Evolutionary conservation across 1,140 invertebrate genomes (phyloP).

Genomic region (Drosophila triauraria): DNA sequence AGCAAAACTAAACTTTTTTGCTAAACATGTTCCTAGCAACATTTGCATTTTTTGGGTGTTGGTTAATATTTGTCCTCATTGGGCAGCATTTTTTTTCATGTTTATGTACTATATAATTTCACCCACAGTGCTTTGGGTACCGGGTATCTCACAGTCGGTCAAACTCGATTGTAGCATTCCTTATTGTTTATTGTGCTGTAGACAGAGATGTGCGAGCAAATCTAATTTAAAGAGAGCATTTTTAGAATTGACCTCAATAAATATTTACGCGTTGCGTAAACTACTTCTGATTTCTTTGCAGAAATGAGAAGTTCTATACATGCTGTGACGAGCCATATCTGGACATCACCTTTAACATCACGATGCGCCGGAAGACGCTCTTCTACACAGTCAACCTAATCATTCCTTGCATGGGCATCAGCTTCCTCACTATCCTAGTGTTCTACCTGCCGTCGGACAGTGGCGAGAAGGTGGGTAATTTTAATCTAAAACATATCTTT

Average conservation of each 20-base stretch:
- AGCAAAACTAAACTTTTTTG: no score
- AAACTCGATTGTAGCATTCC: no score
- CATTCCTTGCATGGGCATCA: slow-evolving; percentile 98
- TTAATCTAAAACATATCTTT: background rate
- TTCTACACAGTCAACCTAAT: slow-evolving; percentile 99
- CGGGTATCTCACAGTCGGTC: no score
- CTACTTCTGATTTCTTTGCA: slow-evolving; percentile 83
- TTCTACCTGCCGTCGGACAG: slow-evolving; percentile 99
- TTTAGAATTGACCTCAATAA: slow-evolving; percentile 46
- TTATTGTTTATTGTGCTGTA: no score
- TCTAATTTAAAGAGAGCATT: no score
- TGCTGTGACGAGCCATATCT: slow-evolving; percentile 98
- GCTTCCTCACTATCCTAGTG: slow-evolving; percentile 98
- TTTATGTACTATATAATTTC: no score
- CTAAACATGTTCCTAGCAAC: no score
- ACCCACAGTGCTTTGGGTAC: no score
- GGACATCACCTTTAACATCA: slow-evolving; percentile 99
- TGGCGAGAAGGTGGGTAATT: slow-evolving; percentile 96
- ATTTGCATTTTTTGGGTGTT: no score
- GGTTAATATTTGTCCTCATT: no score
- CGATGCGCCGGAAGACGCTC: slow-evolving; percentile 97
- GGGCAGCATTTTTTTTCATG: no score
- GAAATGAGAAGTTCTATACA: slow-evolving; percentile 97
- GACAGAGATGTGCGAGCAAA: no score
- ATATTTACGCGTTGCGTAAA: slow-evolving; percentile 52